phyloP scores from a whole-genome alignment of 2,888 invertebrate species.

The Meta bourneti region DNA sequence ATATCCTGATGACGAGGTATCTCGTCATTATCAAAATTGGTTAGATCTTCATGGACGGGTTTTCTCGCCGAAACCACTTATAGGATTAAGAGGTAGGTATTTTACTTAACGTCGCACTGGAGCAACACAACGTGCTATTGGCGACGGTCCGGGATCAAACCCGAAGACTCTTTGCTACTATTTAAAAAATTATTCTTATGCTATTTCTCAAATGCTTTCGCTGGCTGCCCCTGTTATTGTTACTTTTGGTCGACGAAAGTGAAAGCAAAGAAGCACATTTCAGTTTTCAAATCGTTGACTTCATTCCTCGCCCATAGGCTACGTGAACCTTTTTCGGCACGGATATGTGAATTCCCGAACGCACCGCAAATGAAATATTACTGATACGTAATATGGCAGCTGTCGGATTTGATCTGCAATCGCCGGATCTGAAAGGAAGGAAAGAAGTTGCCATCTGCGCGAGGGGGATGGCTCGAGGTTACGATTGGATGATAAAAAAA shows the following conservation, averaged over 20 bases:
- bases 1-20: no score
- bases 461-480: background rate
- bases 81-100: no score
- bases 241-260: no score
- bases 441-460: conserved; percentile 9
- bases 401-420: background rate
- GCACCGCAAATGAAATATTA: background rate
- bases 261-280: background rate
- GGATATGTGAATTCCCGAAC: background rate
- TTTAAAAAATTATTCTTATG: background rate
- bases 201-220: no score
- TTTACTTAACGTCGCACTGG: no score
- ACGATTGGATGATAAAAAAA: conserved; percentile 1
- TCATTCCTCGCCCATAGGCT: background rate
- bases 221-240: no score
- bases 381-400: conserved; percentile 11
- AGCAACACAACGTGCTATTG: no score
- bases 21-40: no score
- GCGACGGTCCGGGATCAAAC: no score
- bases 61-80: no score
- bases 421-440: conserved; percentile 5
- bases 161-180: background rate
- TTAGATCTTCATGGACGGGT: no score
- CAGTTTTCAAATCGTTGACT: background rate
- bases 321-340: background rate